These are phyloP conservation scores for Dissostichus mawsoni DNA, from an alignment of 2,113 vertebrate genomes.

Conservation along the genomic window DNA sequence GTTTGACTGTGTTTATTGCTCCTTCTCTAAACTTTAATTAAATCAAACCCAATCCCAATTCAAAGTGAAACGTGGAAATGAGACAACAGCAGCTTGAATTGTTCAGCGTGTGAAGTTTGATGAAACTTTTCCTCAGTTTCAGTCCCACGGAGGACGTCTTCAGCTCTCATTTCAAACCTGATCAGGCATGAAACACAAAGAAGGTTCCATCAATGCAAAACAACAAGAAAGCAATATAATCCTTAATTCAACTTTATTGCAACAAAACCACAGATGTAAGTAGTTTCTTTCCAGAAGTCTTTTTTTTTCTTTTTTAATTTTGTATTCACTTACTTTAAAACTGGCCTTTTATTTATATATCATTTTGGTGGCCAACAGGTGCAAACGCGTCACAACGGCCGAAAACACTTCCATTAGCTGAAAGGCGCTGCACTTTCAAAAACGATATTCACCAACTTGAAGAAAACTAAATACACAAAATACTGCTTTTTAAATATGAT, in stretches of 20 bases:
- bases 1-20: conserved; percentile 44
- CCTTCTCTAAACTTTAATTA: conserved; percentile 36
- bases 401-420: too few relatives aligned
- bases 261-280: not conserved
- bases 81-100: not conserved
- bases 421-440: too few relatives aligned
- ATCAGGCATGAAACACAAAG: not conserved
- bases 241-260: not conserved
- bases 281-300: too few relatives aligned
- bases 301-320: not conserved
- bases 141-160: conserved; percentile 24
- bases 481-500: too few relatives aligned
- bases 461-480: too few relatives aligned
- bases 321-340: not conserved
- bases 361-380: not conserved
- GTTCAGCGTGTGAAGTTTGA: conserved; percentile 20
- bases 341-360: not conserved
- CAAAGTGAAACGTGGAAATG: conserved; percentile 35
- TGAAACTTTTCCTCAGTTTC: conserved; percentile 18
- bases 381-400: too few relatives aligned
- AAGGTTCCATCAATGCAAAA: not conserved
- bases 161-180: conserved; percentile 11
- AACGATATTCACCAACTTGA: too few relatives aligned
- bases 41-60: conserved; percentile 52
- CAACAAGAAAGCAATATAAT: not conserved